Evolutionary conservation across 2,888 invertebrate genomes (phyloP).

Genomic region (Timandra comae): DNA sequence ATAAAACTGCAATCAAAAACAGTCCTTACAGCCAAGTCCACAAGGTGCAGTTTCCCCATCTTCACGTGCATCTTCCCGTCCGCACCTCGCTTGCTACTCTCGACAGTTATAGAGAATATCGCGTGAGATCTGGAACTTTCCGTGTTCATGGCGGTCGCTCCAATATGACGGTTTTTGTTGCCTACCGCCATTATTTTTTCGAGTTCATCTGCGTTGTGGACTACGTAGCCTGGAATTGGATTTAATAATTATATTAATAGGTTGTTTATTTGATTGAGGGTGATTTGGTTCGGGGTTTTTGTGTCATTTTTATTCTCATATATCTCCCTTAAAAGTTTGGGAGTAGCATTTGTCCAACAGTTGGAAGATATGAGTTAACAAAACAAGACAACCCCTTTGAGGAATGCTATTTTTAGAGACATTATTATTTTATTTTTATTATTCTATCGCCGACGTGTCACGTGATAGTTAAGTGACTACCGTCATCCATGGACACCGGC

Average conservation of each 20-base stretch:
- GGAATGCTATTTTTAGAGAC: background rate
- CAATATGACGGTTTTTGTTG: conserved; percentile 89
- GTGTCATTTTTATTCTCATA: too few relatives aligned
- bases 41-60: conserved; percentile 97
- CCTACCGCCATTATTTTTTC: conserved; percentile 97
- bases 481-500: too few relatives aligned
- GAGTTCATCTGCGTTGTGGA: conserved; percentile 96
- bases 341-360: too few relatives aligned
- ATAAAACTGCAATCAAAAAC: too few relatives aligned
- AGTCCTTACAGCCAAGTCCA: conserved; percentile 94
- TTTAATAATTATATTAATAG: too few relatives aligned
- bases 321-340: too few relatives aligned
- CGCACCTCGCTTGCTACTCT: conserved; percentile 90
- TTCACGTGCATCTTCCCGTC: conserved; percentile 92
- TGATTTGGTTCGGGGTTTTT: too few relatives aligned
- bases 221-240: conserved; percentile 98
- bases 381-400: background rate
- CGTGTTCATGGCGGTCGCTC: conserved; percentile 97
- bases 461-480: too few relatives aligned
- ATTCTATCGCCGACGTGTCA: too few relatives aligned
- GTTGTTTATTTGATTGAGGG: too few relatives aligned
- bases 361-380: background rate
- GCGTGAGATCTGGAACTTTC: conserved; percentile 98
- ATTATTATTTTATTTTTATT: too few relatives aligned
- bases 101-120: conserved; percentile 98